Evolutionary conservation across 2,113 vertebrate genomes (phyloP).

Genomic region (Malaclemys terrapin): DNA sequence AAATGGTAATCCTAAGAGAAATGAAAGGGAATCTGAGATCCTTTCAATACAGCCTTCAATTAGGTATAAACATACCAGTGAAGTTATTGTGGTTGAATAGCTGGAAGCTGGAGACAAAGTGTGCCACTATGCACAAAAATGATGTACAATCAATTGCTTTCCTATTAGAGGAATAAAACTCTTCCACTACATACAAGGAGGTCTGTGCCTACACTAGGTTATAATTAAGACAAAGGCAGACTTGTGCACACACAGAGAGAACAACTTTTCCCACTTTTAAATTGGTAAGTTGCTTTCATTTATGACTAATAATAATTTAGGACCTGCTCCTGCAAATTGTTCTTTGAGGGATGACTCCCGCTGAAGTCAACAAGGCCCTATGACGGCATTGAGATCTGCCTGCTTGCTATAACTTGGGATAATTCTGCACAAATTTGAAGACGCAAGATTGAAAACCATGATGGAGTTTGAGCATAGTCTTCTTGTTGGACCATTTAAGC

Average conservation of each 20-base stretch:
- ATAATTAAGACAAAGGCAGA: slow-evolving; percentile 66
- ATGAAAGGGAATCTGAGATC: not conserved
- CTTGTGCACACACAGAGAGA: slow-evolving; percentile 3
- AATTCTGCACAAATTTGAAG: slow-evolving; percentile 43
- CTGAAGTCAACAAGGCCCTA: not conserved
- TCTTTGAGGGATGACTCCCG: fast-evolving
- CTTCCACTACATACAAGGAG: slow-evolving; percentile 46
- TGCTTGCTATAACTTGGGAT: not conserved
- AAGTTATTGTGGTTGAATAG: not conserved
- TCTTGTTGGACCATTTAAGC: slow-evolving; percentile 70
- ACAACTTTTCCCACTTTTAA: slow-evolving; percentile 11
- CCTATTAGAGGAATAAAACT: slow-evolving; percentile 34
- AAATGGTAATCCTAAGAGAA: not conserved
- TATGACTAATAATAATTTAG: not conserved
- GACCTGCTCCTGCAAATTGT: not conserved
- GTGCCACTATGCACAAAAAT: not conserved
- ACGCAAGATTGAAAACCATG: slow-evolving; percentile 45
- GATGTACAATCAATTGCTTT: not conserved
- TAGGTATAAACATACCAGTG: not conserved
- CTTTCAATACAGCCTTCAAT: slow-evolving; percentile 10
- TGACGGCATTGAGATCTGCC: not conserved
- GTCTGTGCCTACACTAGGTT: slow-evolving; percentile 41
- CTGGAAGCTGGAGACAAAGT: not conserved
- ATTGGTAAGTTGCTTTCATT: not conserved
- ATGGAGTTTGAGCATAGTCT: slow-evolving; percentile 23